Conservation (phyloP, 2,888 invertebrate genomes). For the Resseliella maxima region DNA sequence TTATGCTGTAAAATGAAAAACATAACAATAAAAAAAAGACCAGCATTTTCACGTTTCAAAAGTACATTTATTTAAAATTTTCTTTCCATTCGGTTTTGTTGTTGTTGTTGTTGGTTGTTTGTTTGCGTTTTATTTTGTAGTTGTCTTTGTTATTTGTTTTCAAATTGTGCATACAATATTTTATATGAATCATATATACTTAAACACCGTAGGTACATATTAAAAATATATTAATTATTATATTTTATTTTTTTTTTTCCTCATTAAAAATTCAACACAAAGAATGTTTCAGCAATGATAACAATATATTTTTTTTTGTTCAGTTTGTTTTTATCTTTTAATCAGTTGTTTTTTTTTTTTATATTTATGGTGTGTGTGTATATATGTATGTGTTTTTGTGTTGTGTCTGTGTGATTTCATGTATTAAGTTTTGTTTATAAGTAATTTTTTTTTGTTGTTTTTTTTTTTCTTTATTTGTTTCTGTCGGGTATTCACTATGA, state of each 20-base stretch:
- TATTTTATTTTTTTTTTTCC: background rate
- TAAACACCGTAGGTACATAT: conserved; percentile 16
- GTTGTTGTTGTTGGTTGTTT: background rate
- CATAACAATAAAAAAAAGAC: background rate
- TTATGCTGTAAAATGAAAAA: background rate
- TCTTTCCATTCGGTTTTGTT: background rate
- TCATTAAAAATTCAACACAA: conserved; percentile 54
- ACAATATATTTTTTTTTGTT: conserved; percentile 24
- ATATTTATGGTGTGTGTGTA: background rate
- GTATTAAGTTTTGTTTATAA: background rate
- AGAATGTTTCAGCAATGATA: conserved; percentile 54
- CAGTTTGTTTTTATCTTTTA: background rate
- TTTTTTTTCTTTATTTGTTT: background rate
- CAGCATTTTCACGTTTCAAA: conserved; percentile 26
- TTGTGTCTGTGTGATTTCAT: background rate
- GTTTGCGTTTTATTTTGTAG: background rate
- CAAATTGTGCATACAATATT: conserved; percentile 36
- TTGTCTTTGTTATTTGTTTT: background rate
- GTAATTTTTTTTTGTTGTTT: background rate
- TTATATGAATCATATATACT: conserved; percentile 18
- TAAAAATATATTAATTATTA: conserved; percentile 48
- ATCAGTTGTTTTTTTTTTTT: background rate
- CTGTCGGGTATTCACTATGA: background rate
- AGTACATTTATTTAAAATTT: conserved; percentile 44
- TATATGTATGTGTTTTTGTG: background rate